These are phyloP conservation scores for Heliconius hortense DNA, from an alignment of 2,888 invertebrate genomes.

Conservation along the genomic window DNA sequence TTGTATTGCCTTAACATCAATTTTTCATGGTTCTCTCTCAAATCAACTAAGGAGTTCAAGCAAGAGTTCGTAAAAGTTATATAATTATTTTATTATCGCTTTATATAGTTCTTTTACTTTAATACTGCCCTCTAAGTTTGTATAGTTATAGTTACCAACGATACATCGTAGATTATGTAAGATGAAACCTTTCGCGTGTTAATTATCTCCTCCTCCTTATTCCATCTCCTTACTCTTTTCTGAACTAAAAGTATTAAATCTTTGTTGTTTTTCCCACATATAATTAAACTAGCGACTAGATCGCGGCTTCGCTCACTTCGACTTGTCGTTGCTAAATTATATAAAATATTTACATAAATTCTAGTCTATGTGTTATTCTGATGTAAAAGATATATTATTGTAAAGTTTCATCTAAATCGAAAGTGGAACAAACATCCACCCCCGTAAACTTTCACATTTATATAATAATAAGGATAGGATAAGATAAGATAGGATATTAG, in stretches of 20 bases:
- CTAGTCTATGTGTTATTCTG: too few species aligned
- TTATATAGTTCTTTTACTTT: not conserved
- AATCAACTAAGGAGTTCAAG: slow-evolving; percentile 7
- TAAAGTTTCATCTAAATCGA: too few species aligned
- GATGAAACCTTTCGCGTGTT: slow-evolving; percentile 26
- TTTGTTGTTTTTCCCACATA: too few species aligned
- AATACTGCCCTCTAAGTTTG: slow-evolving; percentile 3
- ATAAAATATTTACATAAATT: too few species aligned
- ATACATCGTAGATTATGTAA: slow-evolving; percentile 14
- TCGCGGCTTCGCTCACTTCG: too few species aligned
- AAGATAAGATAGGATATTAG: too few species aligned
- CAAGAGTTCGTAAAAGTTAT: slow-evolving; percentile 15
- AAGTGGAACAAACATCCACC: too few species aligned
- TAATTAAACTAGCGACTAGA: too few species aligned
- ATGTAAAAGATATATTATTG: too few species aligned
- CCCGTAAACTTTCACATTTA: too few species aligned
- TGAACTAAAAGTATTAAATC: not conserved
- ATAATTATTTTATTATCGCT: slow-evolving; percentile 10
- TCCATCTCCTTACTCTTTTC: not conserved
- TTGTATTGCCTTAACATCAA: slow-evolving; percentile 32
- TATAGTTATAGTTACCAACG: not conserved
- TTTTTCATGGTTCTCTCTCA: slow-evolving; percentile 28
- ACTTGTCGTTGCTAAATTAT: too few species aligned
- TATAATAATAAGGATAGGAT: too few species aligned
- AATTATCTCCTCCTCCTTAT: not conserved